Conservation (phyloP, 2,797 vertebrate genomes). For the Fratercula arctica region DNA sequence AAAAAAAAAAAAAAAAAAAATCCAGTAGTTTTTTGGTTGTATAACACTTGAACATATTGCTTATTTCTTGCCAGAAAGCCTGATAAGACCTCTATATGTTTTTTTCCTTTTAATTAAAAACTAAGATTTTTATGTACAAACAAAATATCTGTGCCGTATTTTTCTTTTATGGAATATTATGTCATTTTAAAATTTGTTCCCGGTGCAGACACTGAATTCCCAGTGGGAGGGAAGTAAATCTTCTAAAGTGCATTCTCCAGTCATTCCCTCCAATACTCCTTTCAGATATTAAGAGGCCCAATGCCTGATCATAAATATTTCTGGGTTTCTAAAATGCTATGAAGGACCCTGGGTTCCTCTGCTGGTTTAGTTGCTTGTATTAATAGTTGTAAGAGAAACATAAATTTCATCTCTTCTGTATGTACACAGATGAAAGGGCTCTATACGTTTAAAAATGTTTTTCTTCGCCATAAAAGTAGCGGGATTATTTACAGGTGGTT, state of each 20-base stretch:
- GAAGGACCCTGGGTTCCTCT: neutral
- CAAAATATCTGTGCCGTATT: neutral
- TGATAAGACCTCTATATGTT: conserved; percentile 45
- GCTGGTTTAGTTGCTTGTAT: neutral
- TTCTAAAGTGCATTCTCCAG: neutral
- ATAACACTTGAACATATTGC: neutral
- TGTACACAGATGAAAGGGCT: neutral
- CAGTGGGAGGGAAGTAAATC: conserved; percentile 20
- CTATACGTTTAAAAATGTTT: neutral
- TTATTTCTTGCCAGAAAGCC: conserved; percentile 24
- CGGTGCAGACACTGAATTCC: conserved; percentile 30
- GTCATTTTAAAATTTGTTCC: conserved; percentile 22
- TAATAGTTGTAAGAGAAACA: conserved; percentile 1
- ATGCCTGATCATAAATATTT: neutral
- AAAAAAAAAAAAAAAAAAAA: neutral
- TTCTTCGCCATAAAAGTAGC: neutral
- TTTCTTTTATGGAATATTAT: conserved; percentile 53
- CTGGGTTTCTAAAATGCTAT: neutral
- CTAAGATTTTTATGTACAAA: conserved; percentile 3
- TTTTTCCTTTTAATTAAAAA: conserved; percentile 66
- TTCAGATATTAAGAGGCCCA: neutral
- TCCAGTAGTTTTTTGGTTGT: conserved; percentile 32
- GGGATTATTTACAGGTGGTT: neutral
- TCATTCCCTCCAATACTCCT: neutral
- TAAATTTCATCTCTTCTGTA: neutral